phyloP scores from a whole-genome alignment of 2,113 vertebrate genomes.

The Phaethornis superciliosus region DNA sequence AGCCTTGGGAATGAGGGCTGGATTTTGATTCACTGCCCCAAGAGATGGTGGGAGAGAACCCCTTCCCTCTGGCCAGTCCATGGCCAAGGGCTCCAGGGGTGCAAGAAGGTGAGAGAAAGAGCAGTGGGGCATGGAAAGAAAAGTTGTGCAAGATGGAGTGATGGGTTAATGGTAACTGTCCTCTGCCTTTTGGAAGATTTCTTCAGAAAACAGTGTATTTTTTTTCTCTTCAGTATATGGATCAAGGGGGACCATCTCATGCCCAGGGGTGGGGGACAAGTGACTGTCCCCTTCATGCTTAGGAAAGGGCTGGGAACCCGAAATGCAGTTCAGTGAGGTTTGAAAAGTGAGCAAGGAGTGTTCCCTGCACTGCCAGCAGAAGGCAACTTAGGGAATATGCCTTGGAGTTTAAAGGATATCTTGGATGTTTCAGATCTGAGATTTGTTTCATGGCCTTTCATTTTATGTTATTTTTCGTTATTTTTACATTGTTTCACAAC shows the following conservation, averaged over 20 bases:
- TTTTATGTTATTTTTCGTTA: conserved; percentile 8
- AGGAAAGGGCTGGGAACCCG: neutral
- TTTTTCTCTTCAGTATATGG: neutral
- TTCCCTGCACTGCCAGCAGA: neutral
- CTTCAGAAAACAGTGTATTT: neutral
- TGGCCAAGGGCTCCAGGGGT: neutral
- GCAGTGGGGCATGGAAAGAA: neutral
- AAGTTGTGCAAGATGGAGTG: neutral
- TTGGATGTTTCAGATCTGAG: neutral
- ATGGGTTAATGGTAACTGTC: neutral
- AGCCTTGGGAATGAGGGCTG: neutral
- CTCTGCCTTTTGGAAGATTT: neutral
- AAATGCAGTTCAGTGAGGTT: neutral
- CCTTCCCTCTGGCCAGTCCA: neutral
- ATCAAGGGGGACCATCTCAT: neutral
- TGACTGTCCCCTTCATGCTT: fast-evolving
- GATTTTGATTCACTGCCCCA: neutral
- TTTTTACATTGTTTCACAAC: conserved; percentile 52
- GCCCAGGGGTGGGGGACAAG: fast-evolving
- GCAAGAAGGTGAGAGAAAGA: neutral
- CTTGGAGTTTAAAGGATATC: neutral
- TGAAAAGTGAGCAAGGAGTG: neutral
- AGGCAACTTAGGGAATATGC: neutral
- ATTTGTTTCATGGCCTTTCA: neutral
- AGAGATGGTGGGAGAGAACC: neutral